Base-by-base conservation (phyloP, 2,113 vertebrate genomes). In the Sphyrna mokarran region DNA sequence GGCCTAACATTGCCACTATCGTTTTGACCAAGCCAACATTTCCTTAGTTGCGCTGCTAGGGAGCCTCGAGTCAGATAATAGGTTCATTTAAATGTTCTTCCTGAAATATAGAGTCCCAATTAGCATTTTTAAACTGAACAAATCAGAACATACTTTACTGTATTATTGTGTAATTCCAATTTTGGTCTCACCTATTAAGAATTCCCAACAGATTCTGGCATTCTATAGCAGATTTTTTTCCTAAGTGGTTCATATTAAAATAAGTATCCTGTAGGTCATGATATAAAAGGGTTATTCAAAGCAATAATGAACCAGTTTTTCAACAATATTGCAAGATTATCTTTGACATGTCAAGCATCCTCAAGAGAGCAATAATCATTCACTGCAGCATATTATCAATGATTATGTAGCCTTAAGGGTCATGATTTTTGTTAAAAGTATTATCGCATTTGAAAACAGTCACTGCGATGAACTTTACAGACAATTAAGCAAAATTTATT, bases 401-500 rank as follows among this genome's bases (percentile, higher is more conserved):
- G 93, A 13, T 70, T 48, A 48, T 43, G 10, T 72, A 72, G 11
- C 40, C 40, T 48, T 48, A 22, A 69, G 40, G 68, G 3, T 37
- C 23, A 2, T 43, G 22, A 37, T 70, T 70, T 72, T 83, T 43
- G 18, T 40, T 5, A 18, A 94, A 94, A 69, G 16, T 37, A 29
- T 10, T 72, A 95, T 8, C 48, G 37, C 40, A 93, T 93, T 90
- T 90, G 61, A 93, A 63, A 14, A 16, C 5, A 3, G 13, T n/a
- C 54, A 66, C 89, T 37, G 33, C 61, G 68, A 16, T 66, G 89
- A 93, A 68, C 61, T 68, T 33, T n/a, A 20, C 37, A 16, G n/a
- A 93, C n/a, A 93, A 89, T 76, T 89, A 61, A 61, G 29, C 86
- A 93, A 33, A n/a, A 66, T 93, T 37, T 93, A n/a, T 66, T 93